Conservation (phyloP, 2,113 vertebrate genomes). For the Lamprologus sp. region DNA sequence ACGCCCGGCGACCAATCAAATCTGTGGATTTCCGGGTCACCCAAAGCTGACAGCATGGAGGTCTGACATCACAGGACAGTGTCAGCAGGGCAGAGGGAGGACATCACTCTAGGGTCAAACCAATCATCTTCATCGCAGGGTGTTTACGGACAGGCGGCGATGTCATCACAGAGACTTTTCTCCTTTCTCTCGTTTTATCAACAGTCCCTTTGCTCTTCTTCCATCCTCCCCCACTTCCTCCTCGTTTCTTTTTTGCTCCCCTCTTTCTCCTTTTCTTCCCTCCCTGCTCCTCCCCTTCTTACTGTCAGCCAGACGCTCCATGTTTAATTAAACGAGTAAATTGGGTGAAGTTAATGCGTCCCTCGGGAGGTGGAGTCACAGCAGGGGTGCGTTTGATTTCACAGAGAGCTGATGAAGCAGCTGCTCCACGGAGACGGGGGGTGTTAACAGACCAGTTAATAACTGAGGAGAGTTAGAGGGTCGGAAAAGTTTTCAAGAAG, state of each 20-base stretch:
- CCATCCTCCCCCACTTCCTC: neutral
- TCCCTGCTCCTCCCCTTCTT: neutral
- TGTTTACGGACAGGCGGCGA: neutral
- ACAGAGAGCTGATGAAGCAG: neutral
- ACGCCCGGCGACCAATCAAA: constrained; percentile 80
- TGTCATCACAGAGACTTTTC: neutral
- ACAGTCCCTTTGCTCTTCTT: neutral
- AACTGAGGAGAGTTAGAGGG: neutral
- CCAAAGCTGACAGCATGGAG: constrained; percentile 83
- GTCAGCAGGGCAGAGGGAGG: neutral
- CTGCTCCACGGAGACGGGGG: neutral
- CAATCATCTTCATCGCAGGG: neutral
- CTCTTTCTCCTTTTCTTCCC: neutral
- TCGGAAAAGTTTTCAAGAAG: accelerated
- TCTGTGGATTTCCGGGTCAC: constrained; percentile 88
- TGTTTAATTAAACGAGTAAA: neutral
- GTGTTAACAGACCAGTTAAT: neutral
- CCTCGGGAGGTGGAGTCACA: neutral
- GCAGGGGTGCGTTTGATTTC: neutral
- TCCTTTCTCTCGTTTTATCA: neutral
- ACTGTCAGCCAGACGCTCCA: neutral
- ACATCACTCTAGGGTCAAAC: neutral
- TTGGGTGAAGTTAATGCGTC: neutral
- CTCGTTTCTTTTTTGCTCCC: neutral
- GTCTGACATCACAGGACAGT: constrained; percentile 64